These are phyloP conservation scores for Caenorhabditis sp. DNA, from an alignment of 2,888 invertebrate genomes.

Conservation along the genomic window DNA sequence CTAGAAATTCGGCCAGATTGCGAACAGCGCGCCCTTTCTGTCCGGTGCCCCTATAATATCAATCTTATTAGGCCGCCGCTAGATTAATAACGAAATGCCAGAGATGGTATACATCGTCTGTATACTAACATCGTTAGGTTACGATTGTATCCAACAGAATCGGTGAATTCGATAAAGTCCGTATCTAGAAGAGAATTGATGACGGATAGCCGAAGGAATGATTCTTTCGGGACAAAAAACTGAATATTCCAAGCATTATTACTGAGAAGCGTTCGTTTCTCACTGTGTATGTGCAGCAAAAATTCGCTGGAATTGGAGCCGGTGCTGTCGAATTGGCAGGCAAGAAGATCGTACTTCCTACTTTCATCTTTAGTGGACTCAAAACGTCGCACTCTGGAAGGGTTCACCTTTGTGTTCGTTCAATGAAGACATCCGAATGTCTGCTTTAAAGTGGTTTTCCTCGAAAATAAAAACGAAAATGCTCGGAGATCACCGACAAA, in stretches of 20 bases:
- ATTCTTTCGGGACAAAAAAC: slow-evolving; percentile 28
- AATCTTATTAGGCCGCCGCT: no score
- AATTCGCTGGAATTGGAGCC: slow-evolving; percentile 25
- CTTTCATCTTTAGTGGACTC: slow-evolving; percentile 10
- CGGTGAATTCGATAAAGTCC: slow-evolving; percentile 40
- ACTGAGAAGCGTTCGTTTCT: not conserved
- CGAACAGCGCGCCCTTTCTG: no score
- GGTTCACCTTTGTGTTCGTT: not conserved
- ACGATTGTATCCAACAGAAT: slow-evolving; percentile 35
- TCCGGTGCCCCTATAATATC: no score
- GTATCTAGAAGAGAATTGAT: slow-evolving; percentile 31
- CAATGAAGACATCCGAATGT: no score
- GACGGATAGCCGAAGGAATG: slow-evolving; percentile 29
- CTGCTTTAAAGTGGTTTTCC: no score
- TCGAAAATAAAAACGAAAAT: no score
- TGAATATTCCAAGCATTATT: not conserved
- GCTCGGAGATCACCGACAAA: no score
- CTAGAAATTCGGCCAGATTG: no score
- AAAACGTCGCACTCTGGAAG: slow-evolving; percentile 28
- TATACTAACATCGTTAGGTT: slow-evolving; percentile 34
- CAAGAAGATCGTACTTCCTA: slow-evolving; percentile 26
- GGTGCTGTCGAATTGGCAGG: slow-evolving; percentile 40
- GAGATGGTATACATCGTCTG: no score
- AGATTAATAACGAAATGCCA: no score
- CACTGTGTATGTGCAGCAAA: slow-evolving; percentile 37